Base-by-base conservation (phyloP, 1,140 invertebrate genomes). In the Drosophila kepulauana region DNA sequence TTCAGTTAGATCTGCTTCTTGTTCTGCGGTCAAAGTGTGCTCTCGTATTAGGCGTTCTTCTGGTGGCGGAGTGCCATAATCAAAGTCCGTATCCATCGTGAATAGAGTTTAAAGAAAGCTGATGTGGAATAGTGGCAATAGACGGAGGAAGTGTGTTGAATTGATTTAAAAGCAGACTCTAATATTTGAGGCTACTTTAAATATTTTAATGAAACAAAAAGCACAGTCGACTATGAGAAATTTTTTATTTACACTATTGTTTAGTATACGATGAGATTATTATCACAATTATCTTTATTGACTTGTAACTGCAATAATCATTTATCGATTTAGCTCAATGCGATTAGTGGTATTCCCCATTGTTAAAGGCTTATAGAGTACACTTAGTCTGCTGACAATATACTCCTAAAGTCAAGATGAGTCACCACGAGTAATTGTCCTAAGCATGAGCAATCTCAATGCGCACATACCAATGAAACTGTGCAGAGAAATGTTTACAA, bases 1-100 rank as follows among this genome's bases (percentile, higher is more conserved):
- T 43, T 69, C 45, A 1, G 46, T 79, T 1, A 82, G 43, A 45
- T 87, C 84, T 48, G 51, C 48, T 7, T 66, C 57, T 28, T 82
- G 80, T 4, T 80, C 80, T 0, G 69, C 58, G 1, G 43, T 74
- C 28, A 87, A 46, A 1, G 28, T 71, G 30, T 87, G 74, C 2
- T 46, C 49, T 1, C 78, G 66, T 38, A 66, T 64, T 1, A 75
- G 52, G 25, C 85, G 84, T 20, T 46, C 71, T 52, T 87, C 84
- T 0, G 85, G 80, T 10, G 78, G 84, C 1, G 84, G 84, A 1
- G 70, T 65, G 7, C 30, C 76, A 6, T 56, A 87, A 28, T 87
- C 84, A 25, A 51, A 78, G 1, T 87, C 84, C 0, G 15, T 20
- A 52, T 87, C 82, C 84, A 87, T 86, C 8, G 1, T 28, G 28